Conservation (phyloP, 53 echinoderm and acorn worm species). For the Paracentrotus lividus region DNA sequence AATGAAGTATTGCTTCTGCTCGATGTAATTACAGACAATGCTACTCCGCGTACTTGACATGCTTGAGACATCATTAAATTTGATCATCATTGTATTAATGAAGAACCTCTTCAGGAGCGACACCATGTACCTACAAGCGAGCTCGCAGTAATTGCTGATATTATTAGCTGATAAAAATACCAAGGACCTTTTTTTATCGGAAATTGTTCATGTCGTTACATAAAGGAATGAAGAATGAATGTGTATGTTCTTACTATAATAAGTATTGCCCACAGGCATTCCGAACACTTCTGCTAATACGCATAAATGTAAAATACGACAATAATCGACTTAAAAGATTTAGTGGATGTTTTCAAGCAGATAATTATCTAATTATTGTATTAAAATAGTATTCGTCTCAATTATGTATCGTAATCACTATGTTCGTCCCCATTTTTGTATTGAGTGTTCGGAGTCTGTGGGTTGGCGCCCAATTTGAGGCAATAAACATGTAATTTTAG, state of each 20-base stretch:
- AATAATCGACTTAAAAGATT: not conserved
- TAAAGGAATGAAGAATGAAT: too few species aligned
- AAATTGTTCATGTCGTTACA: not conserved
- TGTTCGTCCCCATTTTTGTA: too few species aligned
- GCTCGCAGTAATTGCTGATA: not conserved
- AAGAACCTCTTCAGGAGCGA: not conserved
- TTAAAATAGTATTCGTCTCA: not conserved
- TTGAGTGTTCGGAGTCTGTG: too few species aligned
- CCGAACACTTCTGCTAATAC: too few species aligned
- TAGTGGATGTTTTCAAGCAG: not conserved
- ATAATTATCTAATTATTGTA: not conserved
- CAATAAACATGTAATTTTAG: too few species aligned
- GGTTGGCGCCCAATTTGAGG: too few species aligned
- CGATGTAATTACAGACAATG: conserved; percentile 3
- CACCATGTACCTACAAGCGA: not conserved
- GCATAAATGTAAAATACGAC: too few species aligned
- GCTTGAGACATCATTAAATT: not conserved
- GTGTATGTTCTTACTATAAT: too few species aligned
- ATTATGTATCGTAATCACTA: too few species aligned
- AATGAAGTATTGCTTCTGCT: too few species aligned
- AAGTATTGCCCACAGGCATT: too few species aligned
- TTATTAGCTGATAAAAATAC: not conserved
- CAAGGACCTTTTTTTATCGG: not conserved
- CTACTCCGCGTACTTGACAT: not conserved
- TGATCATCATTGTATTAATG: not conserved